Evolutionary conservation across 2,113 vertebrate species (phyloP), one percentile per base, ranked within the genome.

Genomic region (Atlantisia rogersi): DNA sequence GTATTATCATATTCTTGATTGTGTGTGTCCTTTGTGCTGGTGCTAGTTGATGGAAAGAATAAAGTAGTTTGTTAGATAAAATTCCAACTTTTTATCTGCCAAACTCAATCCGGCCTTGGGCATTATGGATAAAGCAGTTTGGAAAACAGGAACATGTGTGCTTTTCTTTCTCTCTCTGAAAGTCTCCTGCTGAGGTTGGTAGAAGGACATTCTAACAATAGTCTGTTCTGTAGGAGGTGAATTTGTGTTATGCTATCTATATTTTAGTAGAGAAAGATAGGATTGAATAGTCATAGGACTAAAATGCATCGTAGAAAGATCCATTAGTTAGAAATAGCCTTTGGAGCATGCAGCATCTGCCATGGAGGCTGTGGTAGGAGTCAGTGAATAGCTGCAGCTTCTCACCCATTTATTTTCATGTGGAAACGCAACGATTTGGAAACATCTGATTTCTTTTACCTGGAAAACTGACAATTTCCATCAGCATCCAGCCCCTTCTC

Each of bases 141-240:
- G 84, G 83, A 96, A 95, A 93, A 77, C 58, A 62, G 64, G 87
- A 84, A 69, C 42, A 83, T 83, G 35, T 50, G 37, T 82, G 50
- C 20, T 56, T 56, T 74, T 44, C 65, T 56, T 74, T 17, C 13
- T 1, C 1, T 58, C 56, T 48, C 46, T 56, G 56, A 83, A 70
- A 88, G 55, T 28, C 69, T 82, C 74, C 65, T 91, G 73, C 82
- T 95, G 90, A 86, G 94, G 77, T 84, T 97, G 91, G 71, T 82
- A 44, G 84, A 96, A 95, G 83, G 88, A 62, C 81, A 78, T 94
- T 95, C 86, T 95, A 96, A 96, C 93, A 97, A 94, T 92, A 94
- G 88, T 67, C 55, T 0, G 4, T 86, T 95, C 90, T 88, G 95
- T 94, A 91, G 93, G 91, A 97, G 89, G 88, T 89, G 91, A 79